phyloP scores from a whole-genome alignment of 2,797 vertebrate genomes.

The Peromyscus aztecus region DNA sequence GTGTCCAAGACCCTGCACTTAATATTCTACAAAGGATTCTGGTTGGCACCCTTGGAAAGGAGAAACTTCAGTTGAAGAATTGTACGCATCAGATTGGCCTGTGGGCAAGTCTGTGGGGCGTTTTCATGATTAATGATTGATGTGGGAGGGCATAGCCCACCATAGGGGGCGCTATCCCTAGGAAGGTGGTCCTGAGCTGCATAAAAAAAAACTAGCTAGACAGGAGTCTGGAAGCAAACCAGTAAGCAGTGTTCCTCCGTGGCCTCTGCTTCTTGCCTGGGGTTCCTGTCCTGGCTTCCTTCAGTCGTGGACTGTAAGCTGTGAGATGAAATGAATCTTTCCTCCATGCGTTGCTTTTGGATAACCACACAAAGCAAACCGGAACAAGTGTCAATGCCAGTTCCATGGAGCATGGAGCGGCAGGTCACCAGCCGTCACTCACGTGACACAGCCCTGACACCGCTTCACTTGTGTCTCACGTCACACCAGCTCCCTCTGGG shows the following conservation, averaged over 20 bases:
- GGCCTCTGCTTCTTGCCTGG: background rate
- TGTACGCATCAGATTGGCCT: too few relatives aligned
- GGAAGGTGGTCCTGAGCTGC: background rate
- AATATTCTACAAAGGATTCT: background rate
- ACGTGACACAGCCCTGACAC: fast-evolving
- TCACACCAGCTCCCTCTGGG: background rate
- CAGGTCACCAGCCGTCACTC: fast-evolving
- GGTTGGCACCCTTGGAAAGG: background rate
- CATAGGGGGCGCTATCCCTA: background rate
- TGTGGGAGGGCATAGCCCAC: background rate
- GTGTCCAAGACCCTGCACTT: background rate
- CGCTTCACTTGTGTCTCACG: too few relatives aligned
- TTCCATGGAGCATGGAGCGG: fast-evolving
- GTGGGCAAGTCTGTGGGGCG: background rate
- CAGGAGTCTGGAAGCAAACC: background rate
- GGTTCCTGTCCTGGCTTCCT: background rate
- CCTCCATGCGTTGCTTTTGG: background rate
- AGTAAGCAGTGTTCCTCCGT: background rate
- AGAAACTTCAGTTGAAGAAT: background rate
- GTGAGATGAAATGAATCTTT: background rate
- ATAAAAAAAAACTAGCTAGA: background rate
- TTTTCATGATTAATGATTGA: background rate
- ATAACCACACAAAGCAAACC: background rate
- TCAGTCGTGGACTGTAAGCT: background rate
- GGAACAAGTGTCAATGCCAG: fast-evolving